These are phyloP conservation scores for Nicator chloris DNA, from an alignment of 2,113 vertebrate genomes.

Conservation along the genomic window DNA sequence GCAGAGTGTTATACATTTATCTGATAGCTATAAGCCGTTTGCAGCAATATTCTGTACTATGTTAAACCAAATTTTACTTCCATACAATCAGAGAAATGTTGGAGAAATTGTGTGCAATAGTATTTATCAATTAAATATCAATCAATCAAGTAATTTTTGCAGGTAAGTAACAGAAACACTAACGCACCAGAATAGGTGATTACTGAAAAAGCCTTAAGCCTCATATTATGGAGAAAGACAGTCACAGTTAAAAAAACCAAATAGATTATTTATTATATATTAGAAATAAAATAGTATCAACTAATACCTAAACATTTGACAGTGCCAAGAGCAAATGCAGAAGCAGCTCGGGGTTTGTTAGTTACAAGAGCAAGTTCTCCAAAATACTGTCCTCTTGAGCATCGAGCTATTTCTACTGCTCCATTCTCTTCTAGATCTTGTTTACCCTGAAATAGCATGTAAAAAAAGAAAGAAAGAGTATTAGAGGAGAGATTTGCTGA, in stretches of 20 bases:
- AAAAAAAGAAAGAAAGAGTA: background rate
- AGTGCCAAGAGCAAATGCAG: constrained; percentile 92
- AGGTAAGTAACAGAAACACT: background rate
- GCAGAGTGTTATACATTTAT: background rate
- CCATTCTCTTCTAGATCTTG: constrained; percentile 78
- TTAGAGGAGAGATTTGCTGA: background rate
- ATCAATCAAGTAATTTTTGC: background rate
- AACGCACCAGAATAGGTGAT: background rate
- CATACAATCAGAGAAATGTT: background rate
- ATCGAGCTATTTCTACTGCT: constrained; percentile 90
- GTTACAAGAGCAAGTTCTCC: constrained; percentile 97
- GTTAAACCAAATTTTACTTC: background rate
- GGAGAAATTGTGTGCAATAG: background rate
- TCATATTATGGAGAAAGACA: background rate
- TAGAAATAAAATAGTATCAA: background rate
- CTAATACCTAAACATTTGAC: constrained; percentile 95
- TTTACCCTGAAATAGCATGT: constrained; percentile 63
- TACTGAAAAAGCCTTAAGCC: background rate
- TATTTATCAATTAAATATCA: background rate
- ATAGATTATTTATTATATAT: background rate
- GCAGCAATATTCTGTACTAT: background rate
- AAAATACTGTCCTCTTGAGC: constrained; percentile 95
- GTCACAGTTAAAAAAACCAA: background rate
- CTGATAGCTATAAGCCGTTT: background rate
- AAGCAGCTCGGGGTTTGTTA: constrained; percentile 96